phyloP scores from a whole-genome alignment of 2,113 vertebrate genomes.

The Chlorodrepanis virens region DNA sequence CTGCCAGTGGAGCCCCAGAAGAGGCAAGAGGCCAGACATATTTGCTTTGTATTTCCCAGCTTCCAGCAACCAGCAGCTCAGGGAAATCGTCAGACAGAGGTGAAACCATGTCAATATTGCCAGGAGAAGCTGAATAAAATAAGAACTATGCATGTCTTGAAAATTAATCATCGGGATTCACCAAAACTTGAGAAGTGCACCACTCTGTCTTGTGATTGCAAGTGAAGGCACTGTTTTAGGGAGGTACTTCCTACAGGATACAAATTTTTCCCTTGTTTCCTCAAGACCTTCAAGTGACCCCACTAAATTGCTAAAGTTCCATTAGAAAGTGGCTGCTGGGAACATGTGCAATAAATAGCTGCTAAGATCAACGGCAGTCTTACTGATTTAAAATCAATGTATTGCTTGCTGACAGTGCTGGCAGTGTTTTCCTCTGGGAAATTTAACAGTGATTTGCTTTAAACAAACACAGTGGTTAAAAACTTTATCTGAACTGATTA shows the following conservation, averaged over 20 bases:
- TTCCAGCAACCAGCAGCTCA: background rate
- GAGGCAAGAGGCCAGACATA: background rate
- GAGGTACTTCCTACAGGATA: background rate
- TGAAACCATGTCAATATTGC: background rate
- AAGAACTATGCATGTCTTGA: background rate
- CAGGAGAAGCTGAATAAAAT: background rate
- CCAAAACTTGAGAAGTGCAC: background rate
- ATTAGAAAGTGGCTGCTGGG: conserved; percentile 36
- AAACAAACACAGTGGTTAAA: conserved; percentile 18
- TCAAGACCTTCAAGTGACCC: background rate
- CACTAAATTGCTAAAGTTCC: conserved; percentile 43
- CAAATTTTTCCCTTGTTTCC: background rate
- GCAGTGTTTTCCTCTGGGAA: conserved; percentile 8
- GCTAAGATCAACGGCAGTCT: conserved; percentile 49
- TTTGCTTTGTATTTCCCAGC: background rate
- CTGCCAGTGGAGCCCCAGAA: background rate
- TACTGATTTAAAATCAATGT: conserved; percentile 41
- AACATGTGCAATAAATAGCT: conserved; percentile 55
- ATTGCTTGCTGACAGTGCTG: background rate
- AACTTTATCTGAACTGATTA: conserved; percentile 15
- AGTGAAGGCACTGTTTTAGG: background rate
- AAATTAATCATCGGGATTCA: background rate
- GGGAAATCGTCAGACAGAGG: background rate
- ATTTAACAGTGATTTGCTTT: background rate
- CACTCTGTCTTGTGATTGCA: background rate